Conservation (phyloP, 2,797 vertebrate species). For the Cossypha heuglini region DNA sequence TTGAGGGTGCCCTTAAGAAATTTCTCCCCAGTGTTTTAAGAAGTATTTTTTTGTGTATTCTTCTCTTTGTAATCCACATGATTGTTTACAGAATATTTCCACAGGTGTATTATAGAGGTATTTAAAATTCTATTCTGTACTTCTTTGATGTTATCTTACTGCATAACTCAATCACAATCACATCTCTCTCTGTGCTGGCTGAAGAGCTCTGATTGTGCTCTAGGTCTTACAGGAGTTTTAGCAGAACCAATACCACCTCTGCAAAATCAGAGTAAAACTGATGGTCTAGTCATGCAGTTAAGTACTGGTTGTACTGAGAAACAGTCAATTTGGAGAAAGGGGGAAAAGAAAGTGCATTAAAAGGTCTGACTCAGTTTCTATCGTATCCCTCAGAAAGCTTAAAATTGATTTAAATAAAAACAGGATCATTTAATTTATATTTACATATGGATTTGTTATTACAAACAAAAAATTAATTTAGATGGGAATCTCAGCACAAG, state of each 20-base stretch:
- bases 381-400: neutral
- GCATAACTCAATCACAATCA: neutral
- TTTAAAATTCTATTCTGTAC: neutral
- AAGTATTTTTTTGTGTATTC: neutral
- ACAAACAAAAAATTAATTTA: neutral
- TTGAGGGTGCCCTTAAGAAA: neutral
- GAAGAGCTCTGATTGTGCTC: neutral
- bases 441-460: neutral
- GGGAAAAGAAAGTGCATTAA: neutral
- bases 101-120: slow-evolving; percentile 29
- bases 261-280: neutral
- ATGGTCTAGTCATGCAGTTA: neutral
- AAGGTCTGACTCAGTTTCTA: neutral
- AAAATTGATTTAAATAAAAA: neutral
- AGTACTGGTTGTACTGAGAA: neutral
- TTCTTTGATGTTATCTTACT: slow-evolving; percentile 39
- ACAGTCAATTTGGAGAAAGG: neutral
- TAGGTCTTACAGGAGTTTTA: neutral
- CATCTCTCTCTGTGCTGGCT: neutral
- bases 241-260: neutral
- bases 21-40: neutral
- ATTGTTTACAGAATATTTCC: neutral
- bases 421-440: neutral
- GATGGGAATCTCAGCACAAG: neutral
- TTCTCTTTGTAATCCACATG: neutral